These are phyloP conservation scores for Cryptus armator DNA, from an alignment of 2,888 invertebrate species.

Conservation along the genomic window DNA sequence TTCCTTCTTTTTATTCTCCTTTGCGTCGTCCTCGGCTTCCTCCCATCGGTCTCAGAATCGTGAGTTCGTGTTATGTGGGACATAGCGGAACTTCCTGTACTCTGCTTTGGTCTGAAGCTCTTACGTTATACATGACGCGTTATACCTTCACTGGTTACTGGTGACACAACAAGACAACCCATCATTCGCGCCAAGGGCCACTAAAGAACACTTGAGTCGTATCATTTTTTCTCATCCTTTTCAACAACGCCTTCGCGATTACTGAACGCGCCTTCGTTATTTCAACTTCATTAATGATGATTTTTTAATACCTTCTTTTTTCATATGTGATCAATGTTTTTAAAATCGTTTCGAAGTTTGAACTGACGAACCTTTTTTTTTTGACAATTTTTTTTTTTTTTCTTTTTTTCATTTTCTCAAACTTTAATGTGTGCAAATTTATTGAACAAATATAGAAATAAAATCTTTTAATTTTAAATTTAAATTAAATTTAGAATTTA, in stretches of 20 bases:
- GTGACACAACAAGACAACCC: constrained; percentile 1
- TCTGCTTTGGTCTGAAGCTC: constrained; percentile 50
- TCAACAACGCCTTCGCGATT: constrained; percentile 14
- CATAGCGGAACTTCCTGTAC: constrained; percentile 82
- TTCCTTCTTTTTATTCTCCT: constrained; percentile 2
- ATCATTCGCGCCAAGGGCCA: not conserved
- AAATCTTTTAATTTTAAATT: too few relatives aligned
- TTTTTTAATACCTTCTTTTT: too few relatives aligned
- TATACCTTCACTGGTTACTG: constrained; percentile 29
- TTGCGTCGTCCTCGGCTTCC: constrained; percentile 47
- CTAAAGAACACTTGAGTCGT: too few relatives aligned
- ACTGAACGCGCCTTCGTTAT: not conserved
- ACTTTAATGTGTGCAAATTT: too few relatives aligned
- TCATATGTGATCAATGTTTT: too few relatives aligned
- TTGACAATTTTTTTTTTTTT: too few relatives aligned
- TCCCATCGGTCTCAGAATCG: constrained; percentile 75
- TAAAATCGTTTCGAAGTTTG: too few relatives aligned
- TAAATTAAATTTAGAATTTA: too few relatives aligned
- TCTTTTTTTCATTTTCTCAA: too few relatives aligned
- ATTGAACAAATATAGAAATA: too few relatives aligned
- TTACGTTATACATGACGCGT: constrained; percentile 35
- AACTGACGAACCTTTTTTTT: too few relatives aligned
- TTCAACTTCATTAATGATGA: not conserved
- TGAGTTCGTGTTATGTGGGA: constrained; percentile 78
- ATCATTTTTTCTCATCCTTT: not conserved